Evolutionary conservation across 2,888 invertebrate species (phyloP), one percentile per base, ranked within the genome.

Genomic region (Aleiodes testaceus): DNA sequence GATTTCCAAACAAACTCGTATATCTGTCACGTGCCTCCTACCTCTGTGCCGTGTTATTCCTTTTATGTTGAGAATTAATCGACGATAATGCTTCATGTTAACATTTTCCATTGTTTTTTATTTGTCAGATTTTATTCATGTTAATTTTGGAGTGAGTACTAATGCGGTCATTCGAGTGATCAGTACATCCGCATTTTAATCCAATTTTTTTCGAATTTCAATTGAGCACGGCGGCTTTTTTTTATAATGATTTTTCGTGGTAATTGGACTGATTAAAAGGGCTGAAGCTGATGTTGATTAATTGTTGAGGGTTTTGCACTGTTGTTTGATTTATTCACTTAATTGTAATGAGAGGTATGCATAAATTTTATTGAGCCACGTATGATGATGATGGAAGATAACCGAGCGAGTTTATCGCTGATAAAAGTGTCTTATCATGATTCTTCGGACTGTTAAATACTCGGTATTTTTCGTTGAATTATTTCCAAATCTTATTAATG

Each of bases 381-480:
- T 14, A 22, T 22, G 44, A 22, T 14, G 44, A 45, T 22, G 26
- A 63, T 45, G 47, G 9, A 14, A 63, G 63, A 63, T 63, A 63
- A 63, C 22, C 6, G 45, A n/a, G 45, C 45, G 45, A 36, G 36
- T 36, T 44, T 63, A 63, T 63, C 45, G n/a, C 22, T 63, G 63
- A 63, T 63, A 63, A 59, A 45, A 44, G n/a, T 44, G 44, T 42
- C 45, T 63, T 63, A 63, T 63, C 63, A 14, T 9, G 63, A 45
- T 63, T 22, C 20, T 63, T 22, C 45, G 12, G 3, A 53, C 26
- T 36, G 36, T 36, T 36, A 11, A 36, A 36, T 36, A 36, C 36
- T 9, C 36, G 36, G 36, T 36, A 11, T 36, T 36, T 36, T 36
- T 36, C 36, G 36, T 36, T 6, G 36, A 36, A 36, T 36, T 36